A percentile compares a stretch with the other conserved stretches of the same genome.
Conservation (phyloP, 2,113 vertebrate species). For the Barnardius zonarius region DNA sequence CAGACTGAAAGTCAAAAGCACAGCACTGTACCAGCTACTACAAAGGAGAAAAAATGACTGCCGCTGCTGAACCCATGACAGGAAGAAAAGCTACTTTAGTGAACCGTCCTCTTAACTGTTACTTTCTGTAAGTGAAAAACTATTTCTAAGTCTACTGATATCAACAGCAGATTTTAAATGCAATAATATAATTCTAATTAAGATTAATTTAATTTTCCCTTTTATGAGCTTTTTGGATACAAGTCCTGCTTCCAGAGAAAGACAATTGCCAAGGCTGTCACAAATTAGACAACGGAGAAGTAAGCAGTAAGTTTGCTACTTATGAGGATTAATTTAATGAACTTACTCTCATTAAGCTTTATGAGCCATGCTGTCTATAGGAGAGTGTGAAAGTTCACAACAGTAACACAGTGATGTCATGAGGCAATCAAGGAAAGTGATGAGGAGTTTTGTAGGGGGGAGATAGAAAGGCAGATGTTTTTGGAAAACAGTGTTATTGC, state of each 20-base stretch:
- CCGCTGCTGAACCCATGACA: too few relatives aligned
- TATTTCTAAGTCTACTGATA: conserved; percentile 65
- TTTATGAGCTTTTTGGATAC: conserved; percentile 73
- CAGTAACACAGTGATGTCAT: conserved; percentile 38
- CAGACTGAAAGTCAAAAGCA: too few relatives aligned
- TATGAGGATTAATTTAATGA: conserved; percentile 78
- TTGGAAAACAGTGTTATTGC: not conserved
- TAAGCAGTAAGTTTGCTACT: conserved; percentile 73
- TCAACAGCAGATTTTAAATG: conserved; percentile 63
- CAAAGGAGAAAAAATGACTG: too few relatives aligned
- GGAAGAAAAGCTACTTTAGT: not conserved
- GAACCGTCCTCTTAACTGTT: not conserved
- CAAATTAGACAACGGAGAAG: conserved; percentile 71
- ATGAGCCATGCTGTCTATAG: conserved; percentile 65
- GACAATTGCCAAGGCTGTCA: conserved; percentile 77
- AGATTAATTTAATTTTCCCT: conserved; percentile 81
- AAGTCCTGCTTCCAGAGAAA: conserved; percentile 73
- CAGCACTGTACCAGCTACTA: too few relatives aligned
- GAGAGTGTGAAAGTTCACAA: conserved; percentile 55
- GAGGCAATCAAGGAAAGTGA: conserved; percentile 51
- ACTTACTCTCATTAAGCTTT: conserved; percentile 74
- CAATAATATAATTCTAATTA: conserved; percentile 78
- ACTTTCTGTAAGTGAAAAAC: not conserved
- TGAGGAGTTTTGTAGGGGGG: not conserved
- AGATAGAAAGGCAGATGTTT: not conserved